phyloP scores from a whole-genome alignment of 2,113 vertebrate species.

The Myotis davidii region DNA sequence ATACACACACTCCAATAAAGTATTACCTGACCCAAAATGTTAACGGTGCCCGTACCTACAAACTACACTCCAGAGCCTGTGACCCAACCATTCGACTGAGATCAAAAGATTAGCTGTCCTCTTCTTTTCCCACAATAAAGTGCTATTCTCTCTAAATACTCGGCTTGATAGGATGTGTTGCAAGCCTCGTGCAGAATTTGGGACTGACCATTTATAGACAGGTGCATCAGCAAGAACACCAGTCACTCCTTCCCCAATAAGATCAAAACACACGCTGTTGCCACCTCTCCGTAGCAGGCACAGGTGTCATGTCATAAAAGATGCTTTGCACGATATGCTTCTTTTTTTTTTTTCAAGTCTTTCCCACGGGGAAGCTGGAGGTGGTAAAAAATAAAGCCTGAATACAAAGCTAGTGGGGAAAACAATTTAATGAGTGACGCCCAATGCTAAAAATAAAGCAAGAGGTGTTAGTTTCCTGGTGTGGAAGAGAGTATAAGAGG shows the following conservation, averaged over 20 bases:
- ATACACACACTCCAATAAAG: background rate
- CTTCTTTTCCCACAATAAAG: background rate
- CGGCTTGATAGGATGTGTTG: background rate
- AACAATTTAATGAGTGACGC: conserved; percentile 67
- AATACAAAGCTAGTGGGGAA: conserved; percentile 76
- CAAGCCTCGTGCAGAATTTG: background rate
- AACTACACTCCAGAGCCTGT: background rate
- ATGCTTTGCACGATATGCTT: background rate
- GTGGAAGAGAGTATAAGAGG: conserved; percentile 59
- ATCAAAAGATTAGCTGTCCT: background rate
- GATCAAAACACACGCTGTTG: background rate
- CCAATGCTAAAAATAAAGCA: conserved; percentile 78
- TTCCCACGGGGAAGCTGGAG: conserved; percentile 69
- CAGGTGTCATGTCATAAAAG: background rate
- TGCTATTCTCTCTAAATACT: background rate
- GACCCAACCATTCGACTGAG: background rate
- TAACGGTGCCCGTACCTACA: background rate
- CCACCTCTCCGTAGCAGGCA: background rate
- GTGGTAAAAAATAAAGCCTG: conserved; percentile 72
- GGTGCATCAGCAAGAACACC: background rate
- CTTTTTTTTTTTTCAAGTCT: conserved; percentile 58
- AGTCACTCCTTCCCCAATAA: background rate
- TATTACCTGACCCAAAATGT: background rate
- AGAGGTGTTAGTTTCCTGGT: conserved; percentile 61
- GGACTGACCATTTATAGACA: background rate